phyloP scores from a whole-genome alignment of 2,113 vertebrate species.

The Ictidomys tridecemlineatus region DNA sequence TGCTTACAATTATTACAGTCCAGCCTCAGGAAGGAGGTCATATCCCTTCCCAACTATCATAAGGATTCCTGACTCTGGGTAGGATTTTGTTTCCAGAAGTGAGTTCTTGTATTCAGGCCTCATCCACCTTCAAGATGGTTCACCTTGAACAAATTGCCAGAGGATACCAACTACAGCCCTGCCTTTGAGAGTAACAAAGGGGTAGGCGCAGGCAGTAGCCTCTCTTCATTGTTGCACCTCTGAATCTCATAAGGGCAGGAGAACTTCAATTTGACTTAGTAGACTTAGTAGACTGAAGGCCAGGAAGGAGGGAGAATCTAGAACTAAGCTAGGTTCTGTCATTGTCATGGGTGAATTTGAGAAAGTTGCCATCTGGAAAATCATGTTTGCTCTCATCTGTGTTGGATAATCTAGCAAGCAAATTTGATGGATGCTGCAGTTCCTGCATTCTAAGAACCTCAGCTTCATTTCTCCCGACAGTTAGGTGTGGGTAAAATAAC shows the following conservation, averaged over 20 bases:
- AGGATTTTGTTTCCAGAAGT: constrained; percentile 42
- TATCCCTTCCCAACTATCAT: constrained; percentile 10
- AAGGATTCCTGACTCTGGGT: constrained; percentile 13
- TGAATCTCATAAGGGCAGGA: constrained; percentile 6
- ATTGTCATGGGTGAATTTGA: not conserved
- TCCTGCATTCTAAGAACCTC: constrained; percentile 20
- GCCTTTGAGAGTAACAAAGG: not conserved
- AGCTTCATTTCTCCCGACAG: not conserved
- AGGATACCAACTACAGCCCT: not conserved
- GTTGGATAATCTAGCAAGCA: not conserved
- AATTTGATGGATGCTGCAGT: not conserved
- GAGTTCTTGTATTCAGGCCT: not conserved
- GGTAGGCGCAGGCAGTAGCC: not conserved
- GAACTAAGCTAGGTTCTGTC: not conserved
- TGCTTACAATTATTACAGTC: not conserved
- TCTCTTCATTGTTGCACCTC: constrained; percentile 2
- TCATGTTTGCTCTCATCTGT: not conserved
- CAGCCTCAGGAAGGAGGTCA: constrained; percentile 33
- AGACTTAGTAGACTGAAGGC: not conserved
- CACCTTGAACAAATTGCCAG: constrained; percentile 46
- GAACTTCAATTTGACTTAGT: constrained; percentile 4
- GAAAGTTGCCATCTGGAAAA: constrained; percentile 16
- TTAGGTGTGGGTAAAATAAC: constrained; percentile 51
- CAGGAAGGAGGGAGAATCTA: not conserved
- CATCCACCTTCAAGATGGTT: not conserved